These are phyloP conservation scores for Girardinus metallicus DNA, from an alignment of 2,797 vertebrate genomes.

Conservation along the genomic window DNA sequence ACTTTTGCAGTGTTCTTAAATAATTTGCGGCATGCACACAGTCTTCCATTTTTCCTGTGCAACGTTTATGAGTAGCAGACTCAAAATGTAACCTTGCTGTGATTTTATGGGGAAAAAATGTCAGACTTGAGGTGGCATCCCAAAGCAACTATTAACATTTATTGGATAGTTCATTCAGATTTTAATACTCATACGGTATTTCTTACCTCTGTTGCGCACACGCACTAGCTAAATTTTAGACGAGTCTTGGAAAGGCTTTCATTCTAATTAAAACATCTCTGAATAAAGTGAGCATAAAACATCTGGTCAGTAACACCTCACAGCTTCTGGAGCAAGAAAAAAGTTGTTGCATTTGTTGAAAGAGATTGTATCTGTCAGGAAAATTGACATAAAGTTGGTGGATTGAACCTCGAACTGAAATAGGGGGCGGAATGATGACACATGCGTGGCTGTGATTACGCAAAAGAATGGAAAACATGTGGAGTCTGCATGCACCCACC, in stretches of 20 bases:
- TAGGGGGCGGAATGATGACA: conserved; percentile 67
- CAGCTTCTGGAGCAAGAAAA: conserved; percentile 53
- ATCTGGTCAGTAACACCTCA: conserved; percentile 70
- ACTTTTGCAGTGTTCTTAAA: background rate
- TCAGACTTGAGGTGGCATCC: conserved; percentile 58
- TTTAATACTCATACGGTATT: conserved; percentile 50
- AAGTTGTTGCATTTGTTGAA: conserved; percentile 51
- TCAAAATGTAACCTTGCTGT: conserved; percentile 51
- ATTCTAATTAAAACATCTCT: conserved; percentile 47
- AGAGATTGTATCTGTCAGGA: conserved; percentile 69
- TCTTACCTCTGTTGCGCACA: conserved; percentile 33
- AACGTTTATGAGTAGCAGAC: background rate
- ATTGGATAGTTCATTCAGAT: conserved; percentile 53
- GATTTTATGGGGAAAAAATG: conserved; percentile 62
- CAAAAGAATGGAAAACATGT: conserved; percentile 77
- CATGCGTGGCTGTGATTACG: conserved; percentile 65
- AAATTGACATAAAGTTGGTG: conserved; percentile 59
- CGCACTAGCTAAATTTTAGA: conserved; percentile 37
- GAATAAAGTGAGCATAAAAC: conserved; percentile 50
- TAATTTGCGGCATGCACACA: background rate
- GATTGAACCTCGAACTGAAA: conserved; percentile 58
- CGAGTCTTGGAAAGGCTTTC: conserved; percentile 41
- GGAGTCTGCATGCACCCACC: conserved; percentile 47
- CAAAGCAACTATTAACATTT: conserved; percentile 65
- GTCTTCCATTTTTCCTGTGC: background rate